phyloP scores from a whole-genome alignment of 2,797 vertebrate species.

The Pseudochirops cupreus region DNA sequence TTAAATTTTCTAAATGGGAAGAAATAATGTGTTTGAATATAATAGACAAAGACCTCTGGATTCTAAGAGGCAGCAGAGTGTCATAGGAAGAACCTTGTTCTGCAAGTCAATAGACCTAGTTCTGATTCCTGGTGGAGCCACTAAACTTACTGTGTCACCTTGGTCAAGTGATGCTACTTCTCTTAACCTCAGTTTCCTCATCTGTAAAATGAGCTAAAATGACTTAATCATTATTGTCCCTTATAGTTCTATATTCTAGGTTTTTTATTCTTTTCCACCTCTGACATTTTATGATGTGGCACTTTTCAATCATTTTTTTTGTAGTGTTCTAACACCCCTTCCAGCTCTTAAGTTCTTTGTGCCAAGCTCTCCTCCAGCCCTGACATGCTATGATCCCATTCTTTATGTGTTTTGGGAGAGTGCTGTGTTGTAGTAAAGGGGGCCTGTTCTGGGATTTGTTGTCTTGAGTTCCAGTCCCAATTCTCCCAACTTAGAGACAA shows the following conservation, averaged over 20 bases:
- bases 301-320: background rate
- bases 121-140: background rate
- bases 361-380: background rate
- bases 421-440: background rate
- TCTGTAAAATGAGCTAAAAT: background rate
- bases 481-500: background rate
- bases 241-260: background rate
- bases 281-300: background rate
- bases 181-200: background rate
- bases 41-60: background rate
- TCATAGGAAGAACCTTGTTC: background rate
- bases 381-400: background rate
- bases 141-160: background rate
- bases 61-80: background rate
- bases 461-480: background rate
- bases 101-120: background rate
- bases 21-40: background rate
- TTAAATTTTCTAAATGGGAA: background rate
- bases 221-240: background rate
- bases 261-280: background rate
- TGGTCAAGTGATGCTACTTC: background rate
- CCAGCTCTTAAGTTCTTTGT: background rate
- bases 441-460: background rate
- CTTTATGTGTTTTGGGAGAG: background rate
- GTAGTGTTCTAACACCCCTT: background rate